These are phyloP conservation scores for Sciurus vulgaris DNA, from an alignment of 2,797 vertebrate species.

Conservation along the genomic window DNA sequence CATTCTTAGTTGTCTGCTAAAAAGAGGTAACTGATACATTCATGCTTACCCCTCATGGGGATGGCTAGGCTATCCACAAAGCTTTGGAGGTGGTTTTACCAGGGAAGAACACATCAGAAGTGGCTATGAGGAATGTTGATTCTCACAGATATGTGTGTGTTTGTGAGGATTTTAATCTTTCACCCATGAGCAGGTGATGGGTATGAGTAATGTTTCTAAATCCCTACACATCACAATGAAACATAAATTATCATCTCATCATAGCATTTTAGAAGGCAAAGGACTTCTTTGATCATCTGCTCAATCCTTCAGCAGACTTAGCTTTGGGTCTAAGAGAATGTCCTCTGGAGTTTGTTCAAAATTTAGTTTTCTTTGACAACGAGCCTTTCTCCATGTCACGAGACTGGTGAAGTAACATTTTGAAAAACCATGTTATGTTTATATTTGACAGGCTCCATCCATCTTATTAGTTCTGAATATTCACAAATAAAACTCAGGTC, in stretches of 20 bases:
- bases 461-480: slow-evolving; percentile 51
- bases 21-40: slow-evolving; percentile 12
- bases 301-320: slow-evolving; percentile 50
- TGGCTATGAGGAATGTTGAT: slow-evolving; percentile 8
- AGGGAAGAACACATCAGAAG: slow-evolving; percentile 54
- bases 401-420: background rate
- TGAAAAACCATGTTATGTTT: slow-evolving; percentile 14
- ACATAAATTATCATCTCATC: slow-evolving; percentile 41
- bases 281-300: slow-evolving; percentile 63
- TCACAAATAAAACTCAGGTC: background rate
- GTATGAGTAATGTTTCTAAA: slow-evolving; percentile 67
- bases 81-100: slow-evolving; percentile 2
- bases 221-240: slow-evolving; percentile 29
- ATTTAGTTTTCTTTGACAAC: slow-evolving; percentile 25
- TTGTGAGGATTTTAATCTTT: slow-evolving; percentile 69
- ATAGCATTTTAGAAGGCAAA: slow-evolving; percentile 47
- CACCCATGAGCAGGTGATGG: slow-evolving; percentile 69
- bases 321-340: slow-evolving; percentile 53
- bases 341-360: slow-evolving; percentile 53
- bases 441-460: slow-evolving; percentile 16
- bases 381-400: background rate
- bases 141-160: background rate
- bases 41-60: background rate
- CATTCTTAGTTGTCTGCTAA: slow-evolving; percentile 8
- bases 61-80: background rate